Percentiles rank a stretch among this genome's conserved stretches.
Conservation (phyloP, 2,888 invertebrate genomes). For the Netelia fuscicornis region DNA sequence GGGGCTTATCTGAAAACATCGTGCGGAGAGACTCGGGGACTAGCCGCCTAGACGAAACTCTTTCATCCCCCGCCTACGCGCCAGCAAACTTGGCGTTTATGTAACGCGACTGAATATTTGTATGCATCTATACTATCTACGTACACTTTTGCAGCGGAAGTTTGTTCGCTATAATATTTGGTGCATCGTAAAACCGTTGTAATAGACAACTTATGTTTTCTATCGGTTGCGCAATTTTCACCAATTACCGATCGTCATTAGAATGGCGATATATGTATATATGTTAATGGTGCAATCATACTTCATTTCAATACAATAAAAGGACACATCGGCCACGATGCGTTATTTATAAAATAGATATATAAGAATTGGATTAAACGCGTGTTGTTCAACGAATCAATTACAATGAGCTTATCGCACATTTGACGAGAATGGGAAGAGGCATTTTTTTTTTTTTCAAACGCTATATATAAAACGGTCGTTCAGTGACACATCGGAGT, state of each 20-base stretch:
- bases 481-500: slow-evolving; percentile 14
- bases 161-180: slow-evolving; percentile 14
- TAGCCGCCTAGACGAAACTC: slow-evolving; percentile 6
- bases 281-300: neutral
- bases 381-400: too few relatives aligned
- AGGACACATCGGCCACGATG: neutral
- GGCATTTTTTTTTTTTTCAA: neutral
- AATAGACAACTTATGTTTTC: slow-evolving; percentile 2
- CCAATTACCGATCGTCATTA: neutral
- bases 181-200: neutral
- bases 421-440: too few relatives aligned
- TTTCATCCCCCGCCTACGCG: slow-evolving; percentile 37
- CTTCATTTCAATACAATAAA: neutral
- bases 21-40: slow-evolving; percentile 30
- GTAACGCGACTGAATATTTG: slow-evolving; percentile 34
- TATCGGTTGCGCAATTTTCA: slow-evolving; percentile 19
- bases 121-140: slow-evolving; percentile 1
- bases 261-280: neutral
- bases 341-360: too few relatives aligned
- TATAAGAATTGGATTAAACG: too few relatives aligned
- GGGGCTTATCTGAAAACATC: slow-evolving; percentile 57
- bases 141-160: slow-evolving; percentile 7
- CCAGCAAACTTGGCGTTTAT: slow-evolving; percentile 41
- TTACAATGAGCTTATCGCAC: too few relatives aligned
- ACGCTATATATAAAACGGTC: neutral